Evolutionary conservation across 1,140 invertebrate species (phyloP).

Genomic region (Parasteatoda tepidariorum): DNA sequence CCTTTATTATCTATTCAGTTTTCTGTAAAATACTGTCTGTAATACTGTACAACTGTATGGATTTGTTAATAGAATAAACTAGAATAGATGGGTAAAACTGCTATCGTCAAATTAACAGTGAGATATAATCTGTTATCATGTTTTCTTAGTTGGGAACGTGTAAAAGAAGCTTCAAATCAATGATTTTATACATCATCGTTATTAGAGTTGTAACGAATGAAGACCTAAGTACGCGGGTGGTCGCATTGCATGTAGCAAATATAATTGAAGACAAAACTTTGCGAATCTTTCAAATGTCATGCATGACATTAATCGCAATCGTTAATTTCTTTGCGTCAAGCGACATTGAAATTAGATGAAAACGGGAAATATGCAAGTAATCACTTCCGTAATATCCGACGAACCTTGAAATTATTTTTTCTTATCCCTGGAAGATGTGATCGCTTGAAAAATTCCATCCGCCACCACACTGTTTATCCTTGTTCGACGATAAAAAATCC

Average conservation of each 20-base stretch:
- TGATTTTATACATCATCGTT: no score
- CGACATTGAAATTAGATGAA: conserved; percentile 25
- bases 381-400: conserved; percentile 31
- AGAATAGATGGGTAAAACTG: no score
- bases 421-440: no score
- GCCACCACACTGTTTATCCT: not conserved
- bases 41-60: no score
- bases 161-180: no score
- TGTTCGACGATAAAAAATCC: not conserved
- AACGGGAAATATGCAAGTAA: not conserved
- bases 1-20: no score
- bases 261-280: not conserved
- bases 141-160: no score
- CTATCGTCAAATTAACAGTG: no score
- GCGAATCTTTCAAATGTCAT: not conserved
- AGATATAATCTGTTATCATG: no score
- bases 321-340: not conserved
- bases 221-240: not conserved
- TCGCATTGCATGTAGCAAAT: not conserved
- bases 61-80: no score
- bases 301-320: not conserved
- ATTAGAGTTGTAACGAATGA: no score
- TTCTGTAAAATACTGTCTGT: no score
- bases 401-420: conserved; percentile 34
- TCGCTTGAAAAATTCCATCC: not conserved